Base-by-base conservation (phyloP, 2,888 invertebrate genomes). In the Pristionchus fissidentatus region DNA sequence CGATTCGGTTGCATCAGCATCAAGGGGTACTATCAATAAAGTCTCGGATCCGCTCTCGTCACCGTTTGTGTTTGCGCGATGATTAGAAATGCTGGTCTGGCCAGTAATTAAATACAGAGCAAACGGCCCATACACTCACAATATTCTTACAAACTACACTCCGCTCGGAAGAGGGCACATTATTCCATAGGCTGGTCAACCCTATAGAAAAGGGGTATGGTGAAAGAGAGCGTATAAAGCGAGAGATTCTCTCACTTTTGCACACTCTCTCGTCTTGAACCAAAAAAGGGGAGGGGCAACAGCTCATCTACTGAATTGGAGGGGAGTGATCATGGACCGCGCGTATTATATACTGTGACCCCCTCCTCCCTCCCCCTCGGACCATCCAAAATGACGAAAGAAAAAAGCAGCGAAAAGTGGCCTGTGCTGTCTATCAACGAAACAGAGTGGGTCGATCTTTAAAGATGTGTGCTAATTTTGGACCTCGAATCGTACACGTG, bases 121-220 rank as follows among this genome's bases (percentile, higher is more conserved):
- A n/a, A n/a, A n/a, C n/a, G n/a, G n/a, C n/a, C n/a, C n/a, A n/a
- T n/a, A n/a, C n/a, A n/a, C n/a, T n/a, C n/a, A n/a, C n/a, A n/a
- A n/a, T n/a, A n/a, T n/a, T n/a, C n/a, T 13, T 29, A 66, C 66
- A 66, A 66, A 66, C 66, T 66, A 66, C 66, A 38, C 62, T 62
- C 62, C n/a, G n/a, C n/a, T n/a, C n/a, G n/a, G n/a, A n/a, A n/a
- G n/a, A n/a, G n/a, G n/a, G n/a, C n/a, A n/a, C n/a, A n/a, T n/a
- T n/a, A n/a, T n/a, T n/a, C n/a, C n/a, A n/a, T n/a, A n/a, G n/a
- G n/a, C n/a, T n/a, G n/a, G n/a, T n/a, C n/a, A n/a, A n/a, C n/a
- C n/a, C n/a, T n/a, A n/a, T n/a, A n/a, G n/a, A n/a, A n/a, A n/a
- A n/a, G n/a, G n/a, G n/a, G n/a, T n/a, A n/a, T n/a, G n/a, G n/a